Percentiles rank a stretch among this genome's conserved stretches.
Conservation (phyloP, 2,888 invertebrate genomes). For the Chymomyza amoena region DNA sequence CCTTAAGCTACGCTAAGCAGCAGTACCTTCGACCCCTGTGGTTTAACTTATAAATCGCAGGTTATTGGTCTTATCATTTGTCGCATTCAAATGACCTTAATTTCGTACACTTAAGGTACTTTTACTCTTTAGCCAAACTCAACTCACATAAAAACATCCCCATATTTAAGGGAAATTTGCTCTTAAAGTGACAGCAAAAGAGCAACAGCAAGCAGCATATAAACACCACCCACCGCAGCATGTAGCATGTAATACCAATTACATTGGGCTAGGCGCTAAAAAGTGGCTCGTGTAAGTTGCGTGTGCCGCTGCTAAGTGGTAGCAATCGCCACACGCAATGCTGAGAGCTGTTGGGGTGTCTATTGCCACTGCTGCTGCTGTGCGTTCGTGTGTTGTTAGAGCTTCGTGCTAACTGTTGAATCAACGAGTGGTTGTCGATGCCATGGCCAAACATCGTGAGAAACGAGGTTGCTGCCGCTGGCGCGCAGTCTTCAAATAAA, state of each 20-base stretch:
- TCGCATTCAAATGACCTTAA: not conserved
- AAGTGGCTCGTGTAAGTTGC: not conserved
- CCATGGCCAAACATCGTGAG: constrained; percentile 29
- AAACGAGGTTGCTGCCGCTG: constrained; percentile 28
- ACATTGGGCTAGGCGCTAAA: constrained; percentile 55
- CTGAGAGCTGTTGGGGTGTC: not conserved
- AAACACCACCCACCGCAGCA: constrained; percentile 18
- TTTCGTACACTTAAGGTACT: not conserved
- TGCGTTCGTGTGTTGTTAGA: constrained; percentile 19
- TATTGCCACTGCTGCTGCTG: constrained; percentile 10
- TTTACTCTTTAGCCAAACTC: not conserved
- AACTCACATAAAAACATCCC: not conserved
- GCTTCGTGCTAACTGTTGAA: constrained; percentile 63
- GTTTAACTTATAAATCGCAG: not conserved
- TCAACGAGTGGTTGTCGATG: constrained; percentile 71
- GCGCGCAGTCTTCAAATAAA: constrained; percentile 64
- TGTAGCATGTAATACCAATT: constrained; percentile 64
- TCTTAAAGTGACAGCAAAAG: constrained; percentile 38
- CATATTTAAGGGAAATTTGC: constrained; percentile 30
- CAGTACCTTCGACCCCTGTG: not conserved
- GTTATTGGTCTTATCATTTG: not conserved
- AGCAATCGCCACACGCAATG: no score
- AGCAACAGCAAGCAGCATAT: constrained; percentile 29
- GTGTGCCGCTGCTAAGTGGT: constrained; percentile 1
- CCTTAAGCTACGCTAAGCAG: not conserved